phyloP scores from a whole-genome alignment of 2,797 vertebrate species.

The Dipus sagitta region DNA sequence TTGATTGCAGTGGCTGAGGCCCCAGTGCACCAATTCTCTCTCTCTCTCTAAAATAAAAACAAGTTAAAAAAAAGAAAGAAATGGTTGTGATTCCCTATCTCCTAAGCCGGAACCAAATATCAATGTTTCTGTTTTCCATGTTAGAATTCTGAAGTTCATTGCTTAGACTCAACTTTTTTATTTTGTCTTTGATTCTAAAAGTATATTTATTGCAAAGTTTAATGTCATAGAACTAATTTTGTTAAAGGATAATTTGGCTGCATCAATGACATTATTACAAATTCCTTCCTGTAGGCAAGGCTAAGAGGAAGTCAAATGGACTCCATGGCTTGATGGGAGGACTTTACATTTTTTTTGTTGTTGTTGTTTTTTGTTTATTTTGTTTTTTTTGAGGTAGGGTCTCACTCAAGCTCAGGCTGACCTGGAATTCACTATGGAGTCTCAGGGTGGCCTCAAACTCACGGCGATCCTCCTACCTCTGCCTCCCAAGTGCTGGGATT shows the following conservation, averaged over 20 bases:
- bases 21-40: no score
- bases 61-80: no score
- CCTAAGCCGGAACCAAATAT: background rate
- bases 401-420: no score
- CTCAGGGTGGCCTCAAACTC: no score
- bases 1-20: no score
- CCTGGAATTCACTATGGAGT: no score
- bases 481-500: no score
- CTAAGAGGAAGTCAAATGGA: conserved; percentile 19
- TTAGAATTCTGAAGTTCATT: background rate
- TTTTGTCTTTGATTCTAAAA: conserved; percentile 48
- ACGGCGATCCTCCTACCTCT: no score
- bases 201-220: conserved; percentile 22
- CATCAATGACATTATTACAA: background rate
- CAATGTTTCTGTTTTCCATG: background rate
- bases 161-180: conserved; percentile 13
- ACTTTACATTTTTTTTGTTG: background rate
- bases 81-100: background rate
- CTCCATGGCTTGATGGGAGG: background rate
- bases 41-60: no score
- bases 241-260: background rate
- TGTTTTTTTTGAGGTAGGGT: no score
- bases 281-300: background rate
- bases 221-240: background rate
- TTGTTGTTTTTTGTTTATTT: no score